Conservation (phyloP, 2,888 invertebrate species). For the Sarcophaga carnaria region DNA sequence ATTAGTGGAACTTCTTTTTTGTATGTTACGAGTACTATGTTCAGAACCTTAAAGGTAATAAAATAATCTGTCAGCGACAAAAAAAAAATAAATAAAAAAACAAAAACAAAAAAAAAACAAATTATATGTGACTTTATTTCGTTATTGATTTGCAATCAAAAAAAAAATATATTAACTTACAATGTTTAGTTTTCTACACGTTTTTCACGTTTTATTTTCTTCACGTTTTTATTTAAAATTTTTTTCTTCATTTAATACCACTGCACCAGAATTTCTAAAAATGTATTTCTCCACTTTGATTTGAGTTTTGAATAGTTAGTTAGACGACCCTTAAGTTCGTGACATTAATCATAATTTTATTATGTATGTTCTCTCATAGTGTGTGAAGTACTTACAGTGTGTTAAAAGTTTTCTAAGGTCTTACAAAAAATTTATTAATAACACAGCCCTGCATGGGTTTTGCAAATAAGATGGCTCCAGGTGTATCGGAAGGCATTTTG, state of each 20-base stretch:
- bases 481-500: no score
- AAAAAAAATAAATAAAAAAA: no score
- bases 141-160: slow-evolving; percentile 52
- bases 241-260: slow-evolving; percentile 17
- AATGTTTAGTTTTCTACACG: slow-evolving; percentile 36
- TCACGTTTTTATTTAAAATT: slow-evolving; percentile 42
- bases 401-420: neutral
- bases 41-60: slow-evolving; percentile 10
- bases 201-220: slow-evolving; percentile 62
- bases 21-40: neutral
- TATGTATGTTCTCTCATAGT: slow-evolving; percentile 45
- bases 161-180: slow-evolving; percentile 29
- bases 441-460: no score
- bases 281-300: neutral
- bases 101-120: neutral
- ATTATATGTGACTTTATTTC: slow-evolving; percentile 48
- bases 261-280: neutral
- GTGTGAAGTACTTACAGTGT: slow-evolving; percentile 45
- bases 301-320: slow-evolving; percentile 23
- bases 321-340: slow-evolving; percentile 60
- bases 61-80: neutral
- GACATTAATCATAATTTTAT: slow-evolving; percentile 66
- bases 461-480: no score
- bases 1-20: neutral
- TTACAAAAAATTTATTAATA: no score